phyloP scores from a whole-genome alignment of 23 tunicate species.

The Aplidium turbinatum region DNA sequence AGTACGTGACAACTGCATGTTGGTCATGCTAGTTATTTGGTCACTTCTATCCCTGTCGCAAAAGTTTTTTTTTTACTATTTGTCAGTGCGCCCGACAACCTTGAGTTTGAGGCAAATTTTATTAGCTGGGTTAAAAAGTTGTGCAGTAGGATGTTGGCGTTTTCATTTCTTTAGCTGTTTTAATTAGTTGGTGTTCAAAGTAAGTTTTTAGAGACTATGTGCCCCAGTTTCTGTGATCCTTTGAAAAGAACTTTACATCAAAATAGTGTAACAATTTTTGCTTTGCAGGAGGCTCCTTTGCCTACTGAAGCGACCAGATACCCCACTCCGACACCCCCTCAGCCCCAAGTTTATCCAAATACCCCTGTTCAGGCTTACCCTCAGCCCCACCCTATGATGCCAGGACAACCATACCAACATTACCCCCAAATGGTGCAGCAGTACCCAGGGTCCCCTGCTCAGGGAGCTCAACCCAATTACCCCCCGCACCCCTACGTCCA shows the following conservation, averaged over 20 bases:
- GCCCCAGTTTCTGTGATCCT: too few species aligned
- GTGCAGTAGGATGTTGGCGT: too few species aligned
- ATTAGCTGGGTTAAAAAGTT: too few species aligned
- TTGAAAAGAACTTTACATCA: too few species aligned
- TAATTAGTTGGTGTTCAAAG: too few species aligned
- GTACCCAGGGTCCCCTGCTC: constrained; percentile 37
- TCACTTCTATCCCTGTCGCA: too few species aligned
- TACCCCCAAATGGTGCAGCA: constrained; percentile 35
- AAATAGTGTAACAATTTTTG: neutral
- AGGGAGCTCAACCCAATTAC: constrained; percentile 25
- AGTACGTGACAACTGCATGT: neutral
- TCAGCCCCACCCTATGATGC: constrained; percentile 19
- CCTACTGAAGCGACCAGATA: neutral
- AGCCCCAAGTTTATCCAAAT: constrained; percentile 5
- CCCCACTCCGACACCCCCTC: neutral
- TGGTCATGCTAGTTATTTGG: too few species aligned
- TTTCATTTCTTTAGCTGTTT: too few species aligned
- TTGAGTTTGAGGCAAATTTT: too few species aligned
- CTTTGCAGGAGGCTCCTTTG: neutral
- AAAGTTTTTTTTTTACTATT: too few species aligned
- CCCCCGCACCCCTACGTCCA: constrained; percentile 30
- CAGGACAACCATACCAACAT: constrained; percentile 16
- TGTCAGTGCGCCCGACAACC: too few species aligned
- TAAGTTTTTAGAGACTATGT: too few species aligned
- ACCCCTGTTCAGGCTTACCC: constrained; percentile 14